Base-by-base conservation (phyloP, 2,797 vertebrate genomes). In the Amblyraja radiata region DNA sequence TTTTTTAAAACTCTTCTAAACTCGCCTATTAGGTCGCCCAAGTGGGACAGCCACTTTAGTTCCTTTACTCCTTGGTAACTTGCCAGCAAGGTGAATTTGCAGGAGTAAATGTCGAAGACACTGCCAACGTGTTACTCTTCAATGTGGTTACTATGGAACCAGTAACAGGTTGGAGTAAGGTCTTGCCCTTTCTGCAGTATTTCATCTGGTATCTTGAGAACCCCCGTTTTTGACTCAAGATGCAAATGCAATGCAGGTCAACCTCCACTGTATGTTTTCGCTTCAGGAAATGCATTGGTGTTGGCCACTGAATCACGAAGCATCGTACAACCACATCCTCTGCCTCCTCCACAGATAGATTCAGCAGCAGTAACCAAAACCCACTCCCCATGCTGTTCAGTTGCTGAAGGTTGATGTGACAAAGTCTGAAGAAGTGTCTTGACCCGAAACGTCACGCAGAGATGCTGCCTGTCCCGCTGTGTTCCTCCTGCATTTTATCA, bases 311-410 rank as follows among this genome's bases (percentile, higher is more conserved):
- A 73, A 36, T 73, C 10, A 46, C 10, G 6, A 74, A 68, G 9
- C 68, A 91, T 28, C 9, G 73, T n/a, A 92, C 23, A 74, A 92
- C 90, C 90, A 92, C 90, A 92, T 92, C 90, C 90, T 92, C 65
- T 11, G 13, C 32, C 6, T 79, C 32, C 6, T 79, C 77, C 65
- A 0, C 71, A 76, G 11, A 58, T 92, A 76, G 4, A 76, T 58
- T 54, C 71, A 74, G 9, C 11, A 54, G 23, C 46, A 23, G 6
- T 25, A 58, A n/a, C 46, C 13, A 71, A 58, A 92, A 92, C 46
- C 25, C 25, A 36, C 16, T 88, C 61, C 63, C 68, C 84, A 36
- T 36, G 18, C 28, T 84, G 81, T 36, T 36, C 10, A 36, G 65
- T 65, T 63, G 32, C 84, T 32, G 61, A 8, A 23, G 16, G 7